Evolutionary conservation across 2,797 vertebrate genomes (phyloP), one percentile per base, ranked within the genome.

Genomic region (Jordanella pulchra): DNA sequence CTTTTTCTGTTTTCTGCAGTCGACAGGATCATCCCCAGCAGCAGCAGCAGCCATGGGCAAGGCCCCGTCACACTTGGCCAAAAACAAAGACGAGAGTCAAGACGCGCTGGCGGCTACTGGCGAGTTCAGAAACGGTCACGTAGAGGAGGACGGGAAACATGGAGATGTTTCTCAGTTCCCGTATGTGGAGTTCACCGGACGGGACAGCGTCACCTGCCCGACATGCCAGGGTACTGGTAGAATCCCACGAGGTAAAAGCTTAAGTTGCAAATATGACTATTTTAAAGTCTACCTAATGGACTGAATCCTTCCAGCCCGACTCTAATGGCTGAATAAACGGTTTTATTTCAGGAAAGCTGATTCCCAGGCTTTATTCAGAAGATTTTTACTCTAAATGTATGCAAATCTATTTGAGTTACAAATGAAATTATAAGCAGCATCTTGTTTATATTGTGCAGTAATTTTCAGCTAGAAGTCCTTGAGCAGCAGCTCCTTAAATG

Each of bases 141-240:
- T 76, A 0, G 95, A 88, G 88, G 96, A 95, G 4, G 93, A 95
- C 0, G 91, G 78, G 39, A 96, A 96, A 87, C 94, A 79, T 1
- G 85, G 92, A 6, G 97, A 99, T 12, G 96, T 98, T 4, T 99
- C 97, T 0, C 97, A 98, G 89, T 99, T 99, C 84, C 98, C 97
- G 35, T 94, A 47, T 15, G 93, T 44, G 90, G 89, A 80, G 95
- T 96, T 91, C 89, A 89, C 74, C 0, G 98, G 98, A 51, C 94
- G 96, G 79, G 98, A 99, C 90, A 98, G 98, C 0, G 97, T 99
- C 58, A 99, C 97, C 1, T 99, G 97, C 70, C 97, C 97, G 5
- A 98, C 97, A 0, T 99, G 97, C 86, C 97, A 99, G 89, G 97
- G 97, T 83, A 99, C 97, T 0, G 97, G 98, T 73, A 94, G 98